Percentiles rank a stretch among this genome's conserved stretches.
phyloP scores from a whole-genome alignment of 2,797 vertebrate species.

The Pelobates cultripes region DNA sequence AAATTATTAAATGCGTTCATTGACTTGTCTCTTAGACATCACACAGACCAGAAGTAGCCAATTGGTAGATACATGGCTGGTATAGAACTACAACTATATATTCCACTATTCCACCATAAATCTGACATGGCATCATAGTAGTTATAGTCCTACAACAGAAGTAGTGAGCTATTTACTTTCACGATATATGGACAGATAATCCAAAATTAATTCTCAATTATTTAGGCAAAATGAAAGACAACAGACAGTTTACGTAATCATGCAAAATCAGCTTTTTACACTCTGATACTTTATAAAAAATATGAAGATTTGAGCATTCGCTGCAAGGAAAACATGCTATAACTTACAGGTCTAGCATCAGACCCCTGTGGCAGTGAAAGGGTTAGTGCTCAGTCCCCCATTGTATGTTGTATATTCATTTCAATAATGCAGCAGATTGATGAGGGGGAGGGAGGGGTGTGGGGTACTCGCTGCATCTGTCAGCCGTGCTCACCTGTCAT shows the following conservation, averaged over 20 bases:
- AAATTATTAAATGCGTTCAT: no score
- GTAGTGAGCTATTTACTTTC: no score
- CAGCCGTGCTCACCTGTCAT: slow-evolving; percentile 57
- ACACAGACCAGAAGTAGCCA: no score
- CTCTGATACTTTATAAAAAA: background rate
- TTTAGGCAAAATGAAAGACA: slow-evolving; percentile 57
- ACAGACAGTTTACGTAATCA: slow-evolving; percentile 31
- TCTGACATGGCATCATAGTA: no score
- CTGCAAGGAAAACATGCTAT: background rate
- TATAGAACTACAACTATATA: no score
- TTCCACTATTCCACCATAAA: no score
- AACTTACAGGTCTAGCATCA: background rate
- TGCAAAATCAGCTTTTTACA: background rate
- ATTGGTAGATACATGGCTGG: no score
- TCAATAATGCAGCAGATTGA: background rate
- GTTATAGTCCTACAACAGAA: no score
- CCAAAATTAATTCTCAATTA: slow-evolving; percentile 58
- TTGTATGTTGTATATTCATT: slow-evolving; percentile 1
- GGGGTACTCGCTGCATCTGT: slow-evolving; percentile 17
- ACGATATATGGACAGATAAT: background rate
- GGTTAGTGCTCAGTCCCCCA: slow-evolving; percentile 22
- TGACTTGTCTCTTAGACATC: no score
- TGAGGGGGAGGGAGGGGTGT: background rate
- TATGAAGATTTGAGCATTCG: background rate
- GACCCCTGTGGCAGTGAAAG: background rate